phyloP scores from a whole-genome alignment of 1,140 invertebrate genomes.

The Linepithema humile region DNA sequence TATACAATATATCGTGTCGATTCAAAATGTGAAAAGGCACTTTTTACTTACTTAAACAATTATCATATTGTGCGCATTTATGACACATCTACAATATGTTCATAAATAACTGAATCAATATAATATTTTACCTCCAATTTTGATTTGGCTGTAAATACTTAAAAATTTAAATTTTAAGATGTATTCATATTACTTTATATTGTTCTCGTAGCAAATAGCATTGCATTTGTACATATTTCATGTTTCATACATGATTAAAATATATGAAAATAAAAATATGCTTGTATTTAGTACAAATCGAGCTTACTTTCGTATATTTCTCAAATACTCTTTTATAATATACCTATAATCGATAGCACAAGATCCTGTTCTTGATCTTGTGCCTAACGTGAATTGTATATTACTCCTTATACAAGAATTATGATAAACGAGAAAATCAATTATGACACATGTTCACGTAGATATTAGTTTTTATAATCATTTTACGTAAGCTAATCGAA shows the following conservation, averaged over 20 bases:
- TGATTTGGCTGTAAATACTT: constrained; percentile 31
- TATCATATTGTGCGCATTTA: too few relatives aligned
- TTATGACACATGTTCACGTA: neutral
- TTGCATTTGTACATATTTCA: constrained; percentile 31
- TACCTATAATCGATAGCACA: neutral
- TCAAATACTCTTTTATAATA: neutral
- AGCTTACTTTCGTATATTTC: neutral
- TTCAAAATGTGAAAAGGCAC: neutral
- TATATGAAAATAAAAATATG: neutral
- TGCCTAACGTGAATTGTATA: neutral
- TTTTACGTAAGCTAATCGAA: too few relatives aligned
- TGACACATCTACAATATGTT: too few relatives aligned
- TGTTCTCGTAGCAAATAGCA: neutral
- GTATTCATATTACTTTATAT: neutral
- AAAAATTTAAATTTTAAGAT: neutral
- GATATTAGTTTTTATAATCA: neutral
- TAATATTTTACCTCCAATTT: neutral
- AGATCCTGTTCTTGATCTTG: neutral
- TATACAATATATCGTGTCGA: neutral
- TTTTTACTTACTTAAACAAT: too few relatives aligned
- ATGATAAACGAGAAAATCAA: neutral
- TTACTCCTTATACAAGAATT: neutral
- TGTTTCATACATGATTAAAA: neutral
- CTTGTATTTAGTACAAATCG: neutral
- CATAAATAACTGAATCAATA: neutral